Evolutionary conservation across 2,113 vertebrate species (phyloP).

Genomic region (Muscicapa adusta): DNA sequence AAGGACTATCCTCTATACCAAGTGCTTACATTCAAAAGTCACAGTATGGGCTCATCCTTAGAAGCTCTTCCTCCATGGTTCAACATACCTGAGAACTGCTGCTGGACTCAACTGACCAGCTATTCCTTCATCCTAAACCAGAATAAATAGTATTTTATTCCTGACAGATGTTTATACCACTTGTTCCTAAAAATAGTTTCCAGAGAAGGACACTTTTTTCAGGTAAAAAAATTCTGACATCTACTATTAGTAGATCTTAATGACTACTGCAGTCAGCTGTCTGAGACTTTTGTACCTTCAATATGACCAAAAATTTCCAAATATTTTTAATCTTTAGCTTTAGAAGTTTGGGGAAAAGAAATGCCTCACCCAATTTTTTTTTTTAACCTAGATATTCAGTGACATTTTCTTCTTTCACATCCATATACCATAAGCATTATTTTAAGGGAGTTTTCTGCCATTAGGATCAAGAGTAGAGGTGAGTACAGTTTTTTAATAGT

Average conservation of each 20-base stretch:
- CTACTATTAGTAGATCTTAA: neutral
- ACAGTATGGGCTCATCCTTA: rapidly evolving
- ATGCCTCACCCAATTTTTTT: neutral
- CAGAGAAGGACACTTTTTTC: neutral
- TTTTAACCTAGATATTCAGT: neutral
- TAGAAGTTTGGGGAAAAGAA: neutral
- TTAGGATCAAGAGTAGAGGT: neutral
- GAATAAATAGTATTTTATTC: neutral
- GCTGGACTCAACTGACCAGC: neutral
- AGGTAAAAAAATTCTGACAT: neutral
- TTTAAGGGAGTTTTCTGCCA: neutral
- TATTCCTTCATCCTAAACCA: neutral
- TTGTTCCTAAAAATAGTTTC: neutral
- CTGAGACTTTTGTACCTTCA: neutral
- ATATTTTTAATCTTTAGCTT: neutral
- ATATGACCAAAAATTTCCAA: neutral
- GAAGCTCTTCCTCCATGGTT: neutral
- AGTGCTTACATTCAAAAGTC: neutral
- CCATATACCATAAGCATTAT: too few relatives aligned
- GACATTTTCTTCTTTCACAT: neutral
- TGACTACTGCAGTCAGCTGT: neutral
- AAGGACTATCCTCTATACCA: neutral
- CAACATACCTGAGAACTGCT: neutral
- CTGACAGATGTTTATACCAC: neutral
- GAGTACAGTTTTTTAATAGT: neutral